Conservation (phyloP, 2,797 vertebrate genomes). For the Galagoides demidoff region DNA sequence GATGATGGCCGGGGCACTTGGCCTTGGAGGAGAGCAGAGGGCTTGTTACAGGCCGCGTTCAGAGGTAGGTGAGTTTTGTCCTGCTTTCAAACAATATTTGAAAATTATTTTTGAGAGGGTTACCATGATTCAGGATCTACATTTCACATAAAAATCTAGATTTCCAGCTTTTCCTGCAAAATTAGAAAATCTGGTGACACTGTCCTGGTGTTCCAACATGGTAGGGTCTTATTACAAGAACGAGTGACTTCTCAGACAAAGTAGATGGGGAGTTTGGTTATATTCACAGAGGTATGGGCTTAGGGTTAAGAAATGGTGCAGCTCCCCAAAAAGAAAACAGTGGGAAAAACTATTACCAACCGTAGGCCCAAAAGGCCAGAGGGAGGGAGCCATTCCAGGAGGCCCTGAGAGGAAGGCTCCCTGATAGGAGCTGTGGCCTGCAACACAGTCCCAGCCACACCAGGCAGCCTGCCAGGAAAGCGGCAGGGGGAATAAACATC, state of each 20-base stretch:
- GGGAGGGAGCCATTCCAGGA: background rate
- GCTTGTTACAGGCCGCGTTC: background rate
- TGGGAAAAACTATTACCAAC: background rate
- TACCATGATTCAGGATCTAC: background rate
- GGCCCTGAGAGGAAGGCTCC: background rate
- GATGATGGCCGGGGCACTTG: background rate
- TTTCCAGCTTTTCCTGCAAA: conserved; percentile 9
- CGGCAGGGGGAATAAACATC: background rate
- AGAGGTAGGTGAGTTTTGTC: background rate
- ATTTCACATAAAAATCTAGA: background rate
- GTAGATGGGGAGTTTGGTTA: background rate
- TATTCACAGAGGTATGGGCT: background rate
- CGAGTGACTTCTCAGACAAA: background rate
- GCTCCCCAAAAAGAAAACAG: background rate
- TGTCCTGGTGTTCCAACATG: background rate
- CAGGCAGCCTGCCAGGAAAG: background rate
- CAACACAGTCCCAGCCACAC: background rate
- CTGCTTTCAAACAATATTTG: background rate
- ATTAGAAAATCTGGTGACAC: background rate
- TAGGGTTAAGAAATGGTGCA: background rate
- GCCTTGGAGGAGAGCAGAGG: background rate
- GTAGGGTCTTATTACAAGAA: background rate
- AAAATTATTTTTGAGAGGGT: background rate
- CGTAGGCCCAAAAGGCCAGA: background rate
- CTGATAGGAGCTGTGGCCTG: background rate